Conservation (phyloP, 1,140 invertebrate species). For the Hyles euphorbiae region DNA sequence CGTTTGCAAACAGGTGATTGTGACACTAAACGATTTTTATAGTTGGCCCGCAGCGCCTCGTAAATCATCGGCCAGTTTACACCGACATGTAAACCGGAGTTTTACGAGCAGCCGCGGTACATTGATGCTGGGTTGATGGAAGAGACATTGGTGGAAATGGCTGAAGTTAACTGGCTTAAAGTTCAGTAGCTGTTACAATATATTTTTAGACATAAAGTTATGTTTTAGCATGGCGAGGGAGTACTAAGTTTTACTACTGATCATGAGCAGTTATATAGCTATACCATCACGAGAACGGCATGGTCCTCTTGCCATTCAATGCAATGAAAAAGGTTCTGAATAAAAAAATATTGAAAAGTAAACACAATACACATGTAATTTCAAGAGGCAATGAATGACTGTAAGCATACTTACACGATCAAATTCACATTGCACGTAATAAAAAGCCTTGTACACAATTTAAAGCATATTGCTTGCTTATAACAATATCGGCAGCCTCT, state of each 20-base stretch:
- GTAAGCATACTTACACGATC: no score
- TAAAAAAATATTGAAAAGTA: background rate
- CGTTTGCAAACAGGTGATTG: constrained; percentile 3
- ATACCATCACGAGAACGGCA: background rate
- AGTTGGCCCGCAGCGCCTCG: constrained; percentile 2
- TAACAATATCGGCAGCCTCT: no score
- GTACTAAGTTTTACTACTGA: background rate
- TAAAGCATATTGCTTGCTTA: no score
- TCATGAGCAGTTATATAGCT: background rate
- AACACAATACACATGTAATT: no score
- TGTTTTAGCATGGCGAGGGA: background rate
- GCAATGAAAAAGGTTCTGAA: background rate
- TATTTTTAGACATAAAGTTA: background rate
- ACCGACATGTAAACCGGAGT: constrained; percentile 6
- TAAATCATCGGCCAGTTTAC: constrained; percentile 8
- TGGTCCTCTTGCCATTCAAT: background rate
- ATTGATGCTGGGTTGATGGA: background rate
- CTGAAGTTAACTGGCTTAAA: background rate
- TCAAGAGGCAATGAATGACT: no score
- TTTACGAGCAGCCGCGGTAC: constrained; percentile 1
- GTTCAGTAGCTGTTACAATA: background rate
- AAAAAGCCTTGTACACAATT: no score
- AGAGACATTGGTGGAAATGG: background rate
- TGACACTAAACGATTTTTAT: constrained; percentile 9
- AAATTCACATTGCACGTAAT: no score